These are phyloP conservation scores for Gryon sp. DNA, from an alignment of 1,140 invertebrate genomes.

Conservation along the genomic window DNA sequence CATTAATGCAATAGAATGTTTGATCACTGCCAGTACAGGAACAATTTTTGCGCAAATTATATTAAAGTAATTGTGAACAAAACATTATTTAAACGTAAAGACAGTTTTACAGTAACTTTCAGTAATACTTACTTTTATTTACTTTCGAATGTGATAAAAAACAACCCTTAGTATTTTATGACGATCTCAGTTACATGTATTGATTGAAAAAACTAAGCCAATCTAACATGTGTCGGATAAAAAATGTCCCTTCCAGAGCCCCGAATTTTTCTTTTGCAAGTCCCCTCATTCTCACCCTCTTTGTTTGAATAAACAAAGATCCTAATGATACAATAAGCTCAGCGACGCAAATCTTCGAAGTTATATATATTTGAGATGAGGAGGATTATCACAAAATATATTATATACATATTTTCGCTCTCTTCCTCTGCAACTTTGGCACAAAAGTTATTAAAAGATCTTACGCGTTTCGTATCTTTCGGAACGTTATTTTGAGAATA, in stretches of 20 bases:
- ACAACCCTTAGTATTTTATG: no score
- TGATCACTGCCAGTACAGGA: constrained; percentile 26
- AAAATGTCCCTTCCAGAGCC: no score
- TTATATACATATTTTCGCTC: no score
- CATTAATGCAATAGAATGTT: constrained; percentile 43
- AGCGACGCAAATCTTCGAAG: constrained; percentile 43
- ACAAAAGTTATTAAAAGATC: constrained; percentile 65
- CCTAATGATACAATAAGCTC: constrained; percentile 58
- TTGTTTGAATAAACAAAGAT: constrained; percentile 44
- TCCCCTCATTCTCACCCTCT: constrained; percentile 17
- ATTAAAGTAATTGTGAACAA: constrained; percentile 18
- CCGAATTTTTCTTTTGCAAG: no score
- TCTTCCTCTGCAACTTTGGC: constrained; percentile 28
- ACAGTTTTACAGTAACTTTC: no score
- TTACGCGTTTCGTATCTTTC: constrained; percentile 40
- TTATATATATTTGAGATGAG: constrained; percentile 48
- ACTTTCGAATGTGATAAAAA: no score
- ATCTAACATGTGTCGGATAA: no score
- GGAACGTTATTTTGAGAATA: constrained; percentile 59
- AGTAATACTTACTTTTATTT: no score
- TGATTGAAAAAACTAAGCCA: no score
- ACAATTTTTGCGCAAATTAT: constrained; percentile 19
- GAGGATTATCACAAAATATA: constrained; percentile 58
- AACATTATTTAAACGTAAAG: no score
- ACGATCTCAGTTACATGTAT: no score